phyloP scores from a whole-genome alignment of 1,140 invertebrate species.

The Helicoverpa armigera region DNA sequence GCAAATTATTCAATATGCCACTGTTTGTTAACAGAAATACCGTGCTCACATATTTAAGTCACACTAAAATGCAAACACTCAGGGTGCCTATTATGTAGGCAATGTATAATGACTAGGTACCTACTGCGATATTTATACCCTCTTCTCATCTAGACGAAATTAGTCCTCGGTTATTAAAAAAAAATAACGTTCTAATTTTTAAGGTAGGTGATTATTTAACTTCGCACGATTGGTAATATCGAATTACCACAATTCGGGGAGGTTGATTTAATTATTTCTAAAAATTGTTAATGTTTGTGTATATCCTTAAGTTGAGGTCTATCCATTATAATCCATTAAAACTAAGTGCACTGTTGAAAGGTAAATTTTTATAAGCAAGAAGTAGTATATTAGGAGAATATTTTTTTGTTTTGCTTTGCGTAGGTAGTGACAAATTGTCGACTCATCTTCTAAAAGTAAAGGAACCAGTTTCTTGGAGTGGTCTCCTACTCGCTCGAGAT shows the following conservation, averaged over 20 bases:
- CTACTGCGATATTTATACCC: no score
- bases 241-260: no score
- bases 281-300: no score
- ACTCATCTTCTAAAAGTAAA: conserved; percentile 20
- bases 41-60: conserved; percentile 1
- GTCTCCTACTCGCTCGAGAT: neutral
- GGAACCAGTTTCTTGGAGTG: conserved; percentile 16
- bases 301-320: neutral
- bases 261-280: no score
- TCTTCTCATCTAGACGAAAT: no score
- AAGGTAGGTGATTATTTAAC: no score
- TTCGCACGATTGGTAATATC: no score
- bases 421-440: conserved; percentile 32
- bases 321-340: neutral
- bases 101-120: no score
- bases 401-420: neutral
- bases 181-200: no score
- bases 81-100: neutral
- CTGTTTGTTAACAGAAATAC: neutral
- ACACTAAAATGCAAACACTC: neutral
- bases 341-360: neutral
- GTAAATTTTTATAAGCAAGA: neutral
- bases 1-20: conserved; percentile 15
- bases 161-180: no score
- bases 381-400: neutral